phyloP scores from a whole-genome alignment of 2,113 vertebrate genomes.

The Uria lomvia region DNA sequence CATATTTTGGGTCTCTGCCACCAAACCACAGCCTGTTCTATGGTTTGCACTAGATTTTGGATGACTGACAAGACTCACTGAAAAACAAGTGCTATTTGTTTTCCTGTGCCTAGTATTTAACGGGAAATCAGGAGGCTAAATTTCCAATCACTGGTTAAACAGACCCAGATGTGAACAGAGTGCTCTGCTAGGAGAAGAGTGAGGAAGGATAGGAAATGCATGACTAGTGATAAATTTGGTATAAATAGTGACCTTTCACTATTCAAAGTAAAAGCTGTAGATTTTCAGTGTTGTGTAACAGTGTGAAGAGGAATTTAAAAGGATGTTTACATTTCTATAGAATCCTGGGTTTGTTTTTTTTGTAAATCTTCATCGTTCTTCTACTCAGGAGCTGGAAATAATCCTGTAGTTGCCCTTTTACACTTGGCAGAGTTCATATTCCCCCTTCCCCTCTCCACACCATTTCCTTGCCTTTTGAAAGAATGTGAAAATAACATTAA shows the following conservation, averaged over 20 bases:
- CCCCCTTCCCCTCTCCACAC: neutral
- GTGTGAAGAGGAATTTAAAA: constrained; percentile 49
- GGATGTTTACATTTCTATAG: neutral
- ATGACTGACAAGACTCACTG: constrained; percentile 76
- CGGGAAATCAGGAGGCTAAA: constrained; percentile 81
- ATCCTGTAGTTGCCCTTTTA: constrained; percentile 34
- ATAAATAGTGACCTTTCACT: constrained; percentile 44
- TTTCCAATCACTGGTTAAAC: constrained; percentile 83
- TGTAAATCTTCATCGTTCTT: neutral
- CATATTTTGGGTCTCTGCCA: constrained; percentile 74
- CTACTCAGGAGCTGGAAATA: constrained; percentile 44
- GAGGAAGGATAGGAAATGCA: constrained; percentile 54
- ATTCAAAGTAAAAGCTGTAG: constrained; percentile 27
- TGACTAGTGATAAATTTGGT: constrained; percentile 34
- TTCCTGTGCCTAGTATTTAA: constrained; percentile 82
- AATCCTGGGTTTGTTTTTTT: neutral
- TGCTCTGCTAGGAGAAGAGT: neutral
- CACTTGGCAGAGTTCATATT: neutral
- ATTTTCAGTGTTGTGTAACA: constrained; percentile 29
- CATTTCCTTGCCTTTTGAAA: neutral
- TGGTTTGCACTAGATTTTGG: constrained; percentile 74
- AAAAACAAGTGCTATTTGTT: constrained; percentile 87
- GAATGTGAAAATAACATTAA: neutral
- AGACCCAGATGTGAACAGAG: constrained; percentile 76
- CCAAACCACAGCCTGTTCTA: constrained; percentile 73